Evolutionary conservation across 2,797 vertebrate species (phyloP).

Genomic region (Tapirus indicus): DNA sequence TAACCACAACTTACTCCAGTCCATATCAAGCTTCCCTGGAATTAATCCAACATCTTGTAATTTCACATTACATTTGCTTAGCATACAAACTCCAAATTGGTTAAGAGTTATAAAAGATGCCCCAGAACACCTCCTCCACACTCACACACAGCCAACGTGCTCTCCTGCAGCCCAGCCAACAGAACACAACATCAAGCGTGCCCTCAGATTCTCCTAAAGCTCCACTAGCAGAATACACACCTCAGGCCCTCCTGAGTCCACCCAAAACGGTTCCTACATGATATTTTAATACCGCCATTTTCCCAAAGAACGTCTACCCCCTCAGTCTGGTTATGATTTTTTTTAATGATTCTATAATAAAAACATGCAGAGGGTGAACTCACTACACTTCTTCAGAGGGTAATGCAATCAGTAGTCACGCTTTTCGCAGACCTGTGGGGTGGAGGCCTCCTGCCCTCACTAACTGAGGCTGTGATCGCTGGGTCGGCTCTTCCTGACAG

Average conservation of each 20-base stretch:
- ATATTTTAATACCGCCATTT: not conserved
- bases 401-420: rapidly evolving
- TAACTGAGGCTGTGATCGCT: rapidly evolving
- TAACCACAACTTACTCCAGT: not conserved
- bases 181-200: too few relatives aligned
- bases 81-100: not conserved
- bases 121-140: not conserved
- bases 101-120: not conserved
- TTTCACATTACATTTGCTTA: not conserved
- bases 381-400: not conserved
- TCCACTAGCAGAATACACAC: not conserved
- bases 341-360: not conserved
- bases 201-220: not conserved
- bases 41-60: not conserved
- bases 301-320: not conserved
- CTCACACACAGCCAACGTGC: not conserved
- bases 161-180: not conserved
- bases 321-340: not conserved
- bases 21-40: not conserved
- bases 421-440: not conserved
- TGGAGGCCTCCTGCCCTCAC: not conserved
- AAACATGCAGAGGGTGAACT: not conserved
- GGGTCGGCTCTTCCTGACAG: rapidly evolving
- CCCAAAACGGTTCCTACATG: too few relatives aligned
- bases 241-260: too few relatives aligned